Evolutionary conservation across 2,797 vertebrate genomes (phyloP).

Genomic region (Neosilurus hyrtlii): DNA sequence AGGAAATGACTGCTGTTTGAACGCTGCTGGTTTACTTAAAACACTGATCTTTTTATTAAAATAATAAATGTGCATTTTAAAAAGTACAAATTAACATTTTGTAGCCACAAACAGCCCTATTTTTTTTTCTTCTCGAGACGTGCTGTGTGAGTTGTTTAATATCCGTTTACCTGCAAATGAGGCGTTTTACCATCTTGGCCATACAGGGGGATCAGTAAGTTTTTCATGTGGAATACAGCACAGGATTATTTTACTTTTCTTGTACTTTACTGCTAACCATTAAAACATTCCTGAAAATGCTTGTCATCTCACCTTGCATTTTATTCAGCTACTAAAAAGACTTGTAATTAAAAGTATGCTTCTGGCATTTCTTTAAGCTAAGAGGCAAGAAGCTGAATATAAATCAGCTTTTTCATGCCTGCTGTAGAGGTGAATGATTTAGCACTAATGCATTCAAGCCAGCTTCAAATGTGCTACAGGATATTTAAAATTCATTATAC

Average conservation of each 20-base stretch:
- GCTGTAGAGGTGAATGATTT: constrained; percentile 26
- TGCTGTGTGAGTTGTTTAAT: too few species aligned
- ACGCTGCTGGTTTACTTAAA: constrained; percentile 44
- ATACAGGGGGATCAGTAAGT: constrained; percentile 4
- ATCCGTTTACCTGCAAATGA: neutral
- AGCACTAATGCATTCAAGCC: constrained; percentile 37
- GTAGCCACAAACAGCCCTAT: neutral
- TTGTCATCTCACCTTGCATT: constrained; percentile 33
- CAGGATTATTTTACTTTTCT: neutral
- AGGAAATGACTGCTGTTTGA: too few species aligned
- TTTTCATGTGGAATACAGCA: constrained; percentile 26
- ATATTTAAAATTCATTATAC: constrained; percentile 40
- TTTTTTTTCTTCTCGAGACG: neutral
- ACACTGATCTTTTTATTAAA: constrained; percentile 47
- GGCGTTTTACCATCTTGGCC: constrained; percentile 12
- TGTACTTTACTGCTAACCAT: constrained; percentile 50
- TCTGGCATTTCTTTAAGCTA: constrained; percentile 34
- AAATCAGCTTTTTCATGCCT: constrained; percentile 38
- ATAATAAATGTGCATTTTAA: constrained; percentile 41
- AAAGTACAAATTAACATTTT: constrained; percentile 25
- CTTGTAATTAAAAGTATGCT: constrained; percentile 55
- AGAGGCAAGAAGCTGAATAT: constrained; percentile 43
- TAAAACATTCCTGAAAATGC: constrained; percentile 55
- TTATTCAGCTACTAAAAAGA: constrained; percentile 31
- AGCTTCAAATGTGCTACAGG: constrained; percentile 41